phyloP scores from a whole-genome alignment of 1,140 invertebrate species.

The Leptinotarsa defecta region DNA sequence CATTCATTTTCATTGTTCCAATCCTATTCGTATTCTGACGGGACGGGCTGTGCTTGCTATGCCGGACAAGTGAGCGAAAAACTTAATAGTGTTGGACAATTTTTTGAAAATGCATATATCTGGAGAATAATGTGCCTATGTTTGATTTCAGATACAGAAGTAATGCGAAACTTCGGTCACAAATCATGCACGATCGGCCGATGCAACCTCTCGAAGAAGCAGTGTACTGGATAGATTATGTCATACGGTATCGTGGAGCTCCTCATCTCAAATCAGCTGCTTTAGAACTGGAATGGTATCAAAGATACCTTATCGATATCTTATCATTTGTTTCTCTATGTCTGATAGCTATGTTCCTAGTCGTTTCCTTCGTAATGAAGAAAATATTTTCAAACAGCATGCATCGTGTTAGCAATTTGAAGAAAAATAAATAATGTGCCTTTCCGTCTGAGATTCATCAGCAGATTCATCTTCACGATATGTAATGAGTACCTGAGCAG shows the following conservation, averaged over 20 bases:
- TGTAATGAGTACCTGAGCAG: too few species aligned
- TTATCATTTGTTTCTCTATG: neutral
- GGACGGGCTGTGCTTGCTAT: too few species aligned
- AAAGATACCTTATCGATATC: neutral
- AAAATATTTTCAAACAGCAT: neutral
- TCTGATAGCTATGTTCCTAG: neutral
- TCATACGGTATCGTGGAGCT: slow-evolving; percentile 69
- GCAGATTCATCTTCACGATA: too few species aligned
- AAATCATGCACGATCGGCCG: slow-evolving; percentile 61
- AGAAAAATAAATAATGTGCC: neutral
- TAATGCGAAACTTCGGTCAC: slow-evolving; percentile 59
- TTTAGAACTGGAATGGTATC: slow-evolving; percentile 57
- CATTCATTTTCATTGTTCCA: too few species aligned
- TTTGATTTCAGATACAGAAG: slow-evolving; percentile 43
- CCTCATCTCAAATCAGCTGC: slow-evolving; percentile 65
- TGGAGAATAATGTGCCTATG: too few species aligned
- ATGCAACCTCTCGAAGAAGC: slow-evolving; percentile 63
- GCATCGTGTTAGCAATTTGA: neutral
- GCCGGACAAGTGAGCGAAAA: too few species aligned
- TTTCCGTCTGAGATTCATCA: too few species aligned
- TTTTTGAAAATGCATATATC: too few species aligned
- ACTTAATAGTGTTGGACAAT: too few species aligned
- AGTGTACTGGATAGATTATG: slow-evolving; percentile 73
- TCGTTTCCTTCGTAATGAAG: neutral
- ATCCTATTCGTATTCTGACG: too few species aligned